These are phyloP conservation scores for Achatina immaculata DNA, from an alignment of 1,140 invertebrate species.

Conservation along the genomic window DNA sequence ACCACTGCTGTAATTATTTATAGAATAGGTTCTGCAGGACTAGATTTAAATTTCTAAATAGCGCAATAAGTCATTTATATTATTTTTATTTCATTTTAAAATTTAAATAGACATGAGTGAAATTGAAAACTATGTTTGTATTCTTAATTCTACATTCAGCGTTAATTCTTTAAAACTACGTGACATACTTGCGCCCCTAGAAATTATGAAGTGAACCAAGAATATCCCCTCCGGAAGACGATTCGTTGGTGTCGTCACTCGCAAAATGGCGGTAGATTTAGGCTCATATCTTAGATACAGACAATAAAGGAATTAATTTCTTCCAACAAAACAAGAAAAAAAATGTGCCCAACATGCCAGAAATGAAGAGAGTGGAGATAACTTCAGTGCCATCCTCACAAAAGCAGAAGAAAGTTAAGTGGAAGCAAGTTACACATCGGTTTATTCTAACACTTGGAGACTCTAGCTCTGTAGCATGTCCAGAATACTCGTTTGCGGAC, in stretches of 20 bases:
- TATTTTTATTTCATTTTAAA: too few species aligned
- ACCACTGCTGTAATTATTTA: too few species aligned
- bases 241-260: slow-evolving; percentile 19
- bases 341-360: slow-evolving; percentile 33
- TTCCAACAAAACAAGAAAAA: background rate
- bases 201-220: slow-evolving; percentile 7
- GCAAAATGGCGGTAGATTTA: slow-evolving; percentile 44
- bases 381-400: background rate
- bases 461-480: slow-evolving; percentile 23
- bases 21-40: too few species aligned
- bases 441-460: slow-evolving; percentile 30
- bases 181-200: background rate
- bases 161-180: too few species aligned
- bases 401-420: slow-evolving; percentile 32
- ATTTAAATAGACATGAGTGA: too few species aligned
- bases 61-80: too few species aligned
- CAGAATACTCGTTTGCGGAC: slow-evolving; percentile 37
- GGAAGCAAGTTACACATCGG: slow-evolving; percentile 18
- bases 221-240: slow-evolving; percentile 28
- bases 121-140: too few species aligned
- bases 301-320: slow-evolving; percentile 6
- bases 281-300: slow-evolving; percentile 14
- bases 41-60: too few species aligned
- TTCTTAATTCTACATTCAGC: too few species aligned
- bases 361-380: slow-evolving; percentile 32